phyloP scores from a whole-genome alignment of 1,140 invertebrate genomes.

The Drosophila navojoa region DNA sequence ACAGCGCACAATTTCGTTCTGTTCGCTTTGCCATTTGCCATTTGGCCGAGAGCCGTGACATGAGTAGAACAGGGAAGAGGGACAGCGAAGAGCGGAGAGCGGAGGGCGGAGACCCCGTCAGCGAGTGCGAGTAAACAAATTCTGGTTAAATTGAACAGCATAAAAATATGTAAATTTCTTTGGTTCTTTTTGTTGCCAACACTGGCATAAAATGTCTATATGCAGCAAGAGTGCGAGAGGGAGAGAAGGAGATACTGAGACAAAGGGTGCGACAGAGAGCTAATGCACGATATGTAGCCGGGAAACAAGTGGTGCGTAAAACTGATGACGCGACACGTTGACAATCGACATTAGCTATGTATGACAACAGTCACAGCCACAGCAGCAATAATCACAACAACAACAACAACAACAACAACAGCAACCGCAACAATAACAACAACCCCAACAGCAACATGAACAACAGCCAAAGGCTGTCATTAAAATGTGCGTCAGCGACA shows the following conservation, averaged over 20 bases:
- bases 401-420: constrained; percentile 14
- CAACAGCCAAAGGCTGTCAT: constrained; percentile 26
- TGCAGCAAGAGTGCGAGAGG: neutral
- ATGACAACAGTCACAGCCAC: constrained; percentile 6
- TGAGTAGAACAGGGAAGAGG: neutral
- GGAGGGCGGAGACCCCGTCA: too few species aligned
- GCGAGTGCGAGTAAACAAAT: constrained; percentile 28
- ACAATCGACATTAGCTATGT: constrained; percentile 49
- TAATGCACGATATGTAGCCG: constrained; percentile 2
- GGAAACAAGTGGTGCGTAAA: constrained; percentile 70
- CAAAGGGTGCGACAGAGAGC: neutral
- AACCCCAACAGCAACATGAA: constrained; percentile 28
- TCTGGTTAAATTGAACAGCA: constrained; percentile 54
- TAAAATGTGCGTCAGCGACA: constrained; percentile 38
- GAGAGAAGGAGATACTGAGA: neutral
- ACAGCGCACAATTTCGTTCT: constrained; percentile 12
- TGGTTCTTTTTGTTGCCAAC: constrained; percentile 22
- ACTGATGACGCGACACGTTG: constrained; percentile 75
- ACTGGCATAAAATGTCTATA: constrained; percentile 25
- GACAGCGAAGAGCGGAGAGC: neutral
- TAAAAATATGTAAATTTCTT: constrained; percentile 66
- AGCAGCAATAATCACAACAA: constrained; percentile 38
- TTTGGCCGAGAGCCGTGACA: neutral
- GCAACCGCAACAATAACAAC: constrained; percentile 24
- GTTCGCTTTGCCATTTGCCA: constrained; percentile 10